phyloP scores from a whole-genome alignment of 1,140 invertebrate genomes.

The Ostrea denselamellosa region DNA sequence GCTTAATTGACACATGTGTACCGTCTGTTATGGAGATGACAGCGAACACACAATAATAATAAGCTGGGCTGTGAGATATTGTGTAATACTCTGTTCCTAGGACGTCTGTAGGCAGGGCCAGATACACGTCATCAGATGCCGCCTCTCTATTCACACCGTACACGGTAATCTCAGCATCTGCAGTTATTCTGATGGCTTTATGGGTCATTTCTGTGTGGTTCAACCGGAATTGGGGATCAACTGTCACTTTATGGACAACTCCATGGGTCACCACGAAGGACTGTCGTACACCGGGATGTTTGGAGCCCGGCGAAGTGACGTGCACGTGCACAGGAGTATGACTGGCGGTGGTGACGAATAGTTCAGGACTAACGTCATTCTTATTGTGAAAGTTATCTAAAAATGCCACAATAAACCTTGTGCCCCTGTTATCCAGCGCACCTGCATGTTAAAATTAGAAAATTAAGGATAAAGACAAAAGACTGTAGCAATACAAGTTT shows the following conservation, averaged over 20 bases:
- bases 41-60: slow-evolving; percentile 45
- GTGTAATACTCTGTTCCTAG: slow-evolving; percentile 64
- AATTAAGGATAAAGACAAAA: background rate
- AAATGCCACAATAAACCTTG: slow-evolving; percentile 44
- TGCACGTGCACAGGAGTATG: background rate
- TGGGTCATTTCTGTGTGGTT: slow-evolving; percentile 18
- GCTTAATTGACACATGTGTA: slow-evolving; percentile 54
- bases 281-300: background rate
- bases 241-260: background rate
- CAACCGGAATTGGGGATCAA: slow-evolving; percentile 13
- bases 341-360: slow-evolving; percentile 42
- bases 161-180: slow-evolving; percentile 60
- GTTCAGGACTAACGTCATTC: slow-evolving; percentile 15
- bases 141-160: slow-evolving; percentile 63
- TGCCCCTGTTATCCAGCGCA: slow-evolving; percentile 44
- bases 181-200: slow-evolving; percentile 55
- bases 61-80: slow-evolving; percentile 49
- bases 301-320: slow-evolving; percentile 22
- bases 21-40: slow-evolving; percentile 47
- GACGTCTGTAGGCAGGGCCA: slow-evolving; percentile 64
- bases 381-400: slow-evolving; percentile 33
- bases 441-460: background rate
- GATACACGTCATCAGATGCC: slow-evolving; percentile 63
- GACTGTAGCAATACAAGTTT: background rate
- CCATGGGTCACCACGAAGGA: slow-evolving; percentile 20